These are phyloP conservation scores for Anthrax anthrax DNA, from an alignment of 2,888 invertebrate species.

Conservation along the genomic window DNA sequence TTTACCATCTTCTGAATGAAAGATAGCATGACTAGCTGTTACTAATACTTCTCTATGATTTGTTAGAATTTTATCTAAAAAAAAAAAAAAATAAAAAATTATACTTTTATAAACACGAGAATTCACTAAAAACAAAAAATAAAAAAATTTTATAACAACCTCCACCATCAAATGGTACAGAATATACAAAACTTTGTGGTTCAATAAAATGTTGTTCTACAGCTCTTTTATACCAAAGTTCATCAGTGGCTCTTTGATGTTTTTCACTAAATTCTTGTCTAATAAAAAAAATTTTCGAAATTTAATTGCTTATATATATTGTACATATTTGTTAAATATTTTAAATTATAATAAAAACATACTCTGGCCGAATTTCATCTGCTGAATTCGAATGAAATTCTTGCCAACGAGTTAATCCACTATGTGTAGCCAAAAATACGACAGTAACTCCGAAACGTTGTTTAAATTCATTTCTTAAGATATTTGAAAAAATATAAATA, in stretches of 20 bases:
- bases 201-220: conserved; percentile 72
- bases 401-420: conserved; percentile 81
- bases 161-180: conserved; percentile 51
- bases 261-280: conserved; percentile 59
- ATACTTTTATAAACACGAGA: not conserved
- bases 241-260: conserved; percentile 68
- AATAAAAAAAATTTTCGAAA: conserved; percentile 13
- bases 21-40: conserved; percentile 77
- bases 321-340: not conserved
- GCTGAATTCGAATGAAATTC: conserved; percentile 48
- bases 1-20: conserved; percentile 43
- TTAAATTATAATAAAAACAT: conserved; percentile 12
- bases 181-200: conserved; percentile 68
- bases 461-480: conserved; percentile 60
- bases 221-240: conserved; percentile 77
- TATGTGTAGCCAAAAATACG: conserved; percentile 80
- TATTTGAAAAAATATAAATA: not conserved
- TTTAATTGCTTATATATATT: not conserved
- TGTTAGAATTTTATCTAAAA: not conserved
- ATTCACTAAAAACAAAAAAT: no score
- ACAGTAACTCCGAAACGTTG: conserved; percentile 71
- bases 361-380: conserved; percentile 31
- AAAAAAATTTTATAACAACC: no score
- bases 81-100: not conserved
- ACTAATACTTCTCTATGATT: conserved; percentile 47